Evolutionary conservation across 2,113 vertebrate genomes (phyloP), one percentile per base, ranked within the genome.

Genomic region (Stigmatopora argus): DNA sequence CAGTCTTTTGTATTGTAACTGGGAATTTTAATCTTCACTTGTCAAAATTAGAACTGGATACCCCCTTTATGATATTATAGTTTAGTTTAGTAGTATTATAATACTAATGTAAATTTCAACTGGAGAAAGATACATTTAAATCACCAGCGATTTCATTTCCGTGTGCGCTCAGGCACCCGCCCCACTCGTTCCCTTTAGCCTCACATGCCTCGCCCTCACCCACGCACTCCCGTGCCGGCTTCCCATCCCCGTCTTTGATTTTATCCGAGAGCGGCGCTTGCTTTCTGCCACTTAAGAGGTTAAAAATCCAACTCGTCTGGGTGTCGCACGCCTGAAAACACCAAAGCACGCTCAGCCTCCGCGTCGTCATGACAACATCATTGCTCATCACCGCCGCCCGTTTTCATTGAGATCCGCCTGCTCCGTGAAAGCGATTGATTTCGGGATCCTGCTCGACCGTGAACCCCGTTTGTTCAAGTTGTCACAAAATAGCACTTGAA

Each of bases 281-380:
- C 79, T 83, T 86, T 82, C 72, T 77, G 78, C 83, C 79, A 88
- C 85, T 89, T 87, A 86, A 87, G 74, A 88, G 86, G 88, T 90
- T 89, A 89, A 83, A 89, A 86, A 80, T 79, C 75, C 74, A 77
- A 80, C 75, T 69, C 47, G 86, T 84, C 87, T 86, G 86, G 83
- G 82, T 86, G 75, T 83, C 45, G 76, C 84, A 78, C 80, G 85
- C 86, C 87, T 83, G 78, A 82, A 83, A 85, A 89, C 72, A 83
- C 77, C 64, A 19, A 77, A 83, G 77, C 82, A 85, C 80, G 78
- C 82, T 83, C 78, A 90, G 92, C 92, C 90, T 90, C 92, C 87
- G 87, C 85, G 96, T 97, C 94, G 91, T 93, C 92, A 97, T 97
- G 92, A 94, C 90, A 95, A 98, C 94, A 89, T 85, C 90, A 91